Evolutionary conservation across 2,797 vertebrate genomes (phyloP).

Genomic region (Liasis olivaceus): DNA sequence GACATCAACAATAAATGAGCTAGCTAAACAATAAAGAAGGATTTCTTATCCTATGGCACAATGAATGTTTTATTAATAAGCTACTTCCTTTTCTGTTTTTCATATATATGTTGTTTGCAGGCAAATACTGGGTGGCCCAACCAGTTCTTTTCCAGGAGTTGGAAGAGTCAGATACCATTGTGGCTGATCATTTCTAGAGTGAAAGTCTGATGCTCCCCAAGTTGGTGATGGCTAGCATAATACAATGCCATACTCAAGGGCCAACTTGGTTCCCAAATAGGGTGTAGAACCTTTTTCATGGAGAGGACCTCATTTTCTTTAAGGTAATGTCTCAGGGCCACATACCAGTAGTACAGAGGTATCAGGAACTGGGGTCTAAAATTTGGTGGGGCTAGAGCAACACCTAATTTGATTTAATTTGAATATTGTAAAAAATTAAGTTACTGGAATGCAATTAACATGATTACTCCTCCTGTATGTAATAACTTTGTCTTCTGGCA

Average conservation of each 20-base stretch:
- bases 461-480: not conserved
- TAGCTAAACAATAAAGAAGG: conserved; percentile 68
- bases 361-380: not conserved
- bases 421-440: not conserved
- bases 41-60: conserved; percentile 65
- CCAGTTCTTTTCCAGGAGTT: not conserved
- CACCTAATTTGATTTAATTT: not conserved
- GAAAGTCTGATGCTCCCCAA: not conserved
- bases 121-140: conserved; percentile 33
- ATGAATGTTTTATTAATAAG: conserved; percentile 71
- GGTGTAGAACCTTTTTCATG: not conserved
- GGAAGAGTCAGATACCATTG: not conserved
- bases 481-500: not conserved
- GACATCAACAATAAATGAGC: conserved; percentile 72
- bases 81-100: conserved; percentile 62
- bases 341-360: not conserved
- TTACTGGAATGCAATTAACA: not conserved
- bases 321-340: not conserved
- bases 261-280: not conserved
- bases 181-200: not conserved
- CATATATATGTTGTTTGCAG: conserved; percentile 53
- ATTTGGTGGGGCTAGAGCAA: not conserved
- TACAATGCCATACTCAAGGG: not conserved
- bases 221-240: not conserved
- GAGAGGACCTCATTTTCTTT: not conserved